A percentile compares a stretch with the other conserved stretches of the same genome.
Evolutionary conservation across 2,888 invertebrate species (phyloP).

Genomic region (Yponomeuta sedellus): DNA sequence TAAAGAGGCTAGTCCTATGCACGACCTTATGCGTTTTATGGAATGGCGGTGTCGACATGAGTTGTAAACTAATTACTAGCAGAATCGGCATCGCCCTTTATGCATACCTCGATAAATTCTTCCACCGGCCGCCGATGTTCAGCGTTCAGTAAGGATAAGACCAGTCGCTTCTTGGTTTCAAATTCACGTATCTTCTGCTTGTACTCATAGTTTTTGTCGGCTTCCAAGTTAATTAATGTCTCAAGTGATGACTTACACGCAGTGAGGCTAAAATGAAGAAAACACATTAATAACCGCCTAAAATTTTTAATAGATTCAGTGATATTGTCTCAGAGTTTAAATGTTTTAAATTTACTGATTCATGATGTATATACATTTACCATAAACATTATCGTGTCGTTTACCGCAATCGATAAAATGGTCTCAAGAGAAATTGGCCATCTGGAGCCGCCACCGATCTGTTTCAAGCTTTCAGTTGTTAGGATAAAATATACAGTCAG

Average conservation of each 20-base stretch:
- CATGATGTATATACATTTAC: background rate
- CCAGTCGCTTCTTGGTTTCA: background rate
- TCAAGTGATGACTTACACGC: background rate
- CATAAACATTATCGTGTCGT: background rate
- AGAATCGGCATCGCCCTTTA: background rate
- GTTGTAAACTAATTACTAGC: background rate
- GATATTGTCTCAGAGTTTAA: background rate
- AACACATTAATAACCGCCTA: background rate
- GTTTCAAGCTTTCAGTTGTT: background rate
- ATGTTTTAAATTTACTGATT: background rate
- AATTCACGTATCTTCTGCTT: background rate
- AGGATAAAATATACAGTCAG: background rate
- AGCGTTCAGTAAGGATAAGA: background rate
- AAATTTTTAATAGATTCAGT: background rate
- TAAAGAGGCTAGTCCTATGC: too few relatives aligned
- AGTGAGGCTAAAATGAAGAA: conserved; percentile 2
- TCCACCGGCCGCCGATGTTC: background rate
- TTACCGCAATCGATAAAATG: background rate
- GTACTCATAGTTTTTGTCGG: background rate
- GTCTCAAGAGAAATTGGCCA: background rate
- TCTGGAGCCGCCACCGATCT: background rate
- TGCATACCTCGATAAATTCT: conserved; percentile 1
- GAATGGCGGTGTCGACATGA: too few relatives aligned
- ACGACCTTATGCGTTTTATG: too few relatives aligned
- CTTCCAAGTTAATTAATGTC: background rate